phyloP scores from a whole-genome alignment of 2,113 vertebrate species.

The Syrmaticus mikado region DNA sequence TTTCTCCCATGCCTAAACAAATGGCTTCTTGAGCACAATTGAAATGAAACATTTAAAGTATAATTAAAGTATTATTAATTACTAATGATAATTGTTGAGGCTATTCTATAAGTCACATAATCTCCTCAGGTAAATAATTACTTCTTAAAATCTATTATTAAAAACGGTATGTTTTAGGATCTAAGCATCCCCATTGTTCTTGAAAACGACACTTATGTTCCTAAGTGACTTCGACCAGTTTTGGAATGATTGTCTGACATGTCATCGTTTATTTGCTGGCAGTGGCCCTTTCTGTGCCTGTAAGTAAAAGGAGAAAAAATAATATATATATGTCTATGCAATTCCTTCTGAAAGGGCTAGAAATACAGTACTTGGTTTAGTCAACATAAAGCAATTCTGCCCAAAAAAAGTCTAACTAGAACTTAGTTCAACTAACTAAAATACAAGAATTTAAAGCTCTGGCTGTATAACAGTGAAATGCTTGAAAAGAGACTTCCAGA shows the following conservation, averaged over 20 bases:
- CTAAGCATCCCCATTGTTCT: not conserved
- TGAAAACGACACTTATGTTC: not conserved
- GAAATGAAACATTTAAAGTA: conserved; percentile 48
- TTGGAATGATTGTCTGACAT: conserved; percentile 1
- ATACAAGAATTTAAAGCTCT: not conserved
- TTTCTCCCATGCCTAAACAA: conserved; percentile 17
- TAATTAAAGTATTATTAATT: conserved; percentile 57
- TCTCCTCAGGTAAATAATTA: not conserved
- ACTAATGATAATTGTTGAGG: not conserved
- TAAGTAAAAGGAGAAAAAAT: conserved; percentile 29
- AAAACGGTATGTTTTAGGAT: not conserved
- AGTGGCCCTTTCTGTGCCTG: not conserved
- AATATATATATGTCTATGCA: not conserved
- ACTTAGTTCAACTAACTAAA: not conserved
- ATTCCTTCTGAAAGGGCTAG: conserved; percentile 9
- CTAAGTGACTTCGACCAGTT: not conserved
- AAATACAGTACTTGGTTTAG: not conserved
- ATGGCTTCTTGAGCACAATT: not conserved
- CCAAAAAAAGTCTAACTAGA: not conserved
- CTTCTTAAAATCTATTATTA: not conserved
- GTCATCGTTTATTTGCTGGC: conserved; percentile 13
- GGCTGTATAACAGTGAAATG: not conserved
- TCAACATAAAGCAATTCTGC: not conserved
- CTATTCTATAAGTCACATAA: accelerated
- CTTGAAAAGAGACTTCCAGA: not conserved